Base-by-base conservation (phyloP, 2,797 vertebrate species). In the Sarcoramphus papa region DNA sequence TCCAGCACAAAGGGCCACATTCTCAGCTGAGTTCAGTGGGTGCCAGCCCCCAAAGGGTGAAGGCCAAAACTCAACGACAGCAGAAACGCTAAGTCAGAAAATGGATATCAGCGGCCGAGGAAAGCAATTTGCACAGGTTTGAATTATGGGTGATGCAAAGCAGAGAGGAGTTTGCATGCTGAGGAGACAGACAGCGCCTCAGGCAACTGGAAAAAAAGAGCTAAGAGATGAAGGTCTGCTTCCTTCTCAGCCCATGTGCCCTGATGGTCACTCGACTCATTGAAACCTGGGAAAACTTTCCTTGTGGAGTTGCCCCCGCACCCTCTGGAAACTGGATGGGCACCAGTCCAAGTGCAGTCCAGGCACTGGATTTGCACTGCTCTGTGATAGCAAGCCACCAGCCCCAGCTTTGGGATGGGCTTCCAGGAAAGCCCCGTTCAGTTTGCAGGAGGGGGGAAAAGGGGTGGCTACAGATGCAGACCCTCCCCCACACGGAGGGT, bases 81-180 rank as follows among this genome's bases (percentile, higher is more conserved):
- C 85, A 94, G 91, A 95, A 94, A 89, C 18, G 67, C 90, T 53
- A 96, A 94, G 94, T 96, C 96, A 97, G 93, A 93, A 91, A 95
- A 95, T 2, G 3, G 81, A 21, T 74, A 93, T 51, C 83, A 33
- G 88, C 3, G 0, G 60, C 35, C 8, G 53, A 92, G 74, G 50
- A 85, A 91, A 72, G 84, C 8, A 5, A 88, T 92, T 93, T 54
- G 69, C 79, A 90, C 65, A 0, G 2, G 28, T 76, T 79, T 96
- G 75, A 93, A 90, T 92, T 93, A 80, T 6, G 3, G 31, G 70
- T 4, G 14, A 91, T 86, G 76, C 74, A 92, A 95, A 93, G 80
- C 72, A 76, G 65, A 57, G 85, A 65, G 76, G 88, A 82, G 95
- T 95, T 92, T 94, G 93, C 80, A 76, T 92, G 86, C 74, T 78